Evolutionary conservation across 2,888 invertebrate species (phyloP).

Genomic region (Andricus quercusramuli): DNA sequence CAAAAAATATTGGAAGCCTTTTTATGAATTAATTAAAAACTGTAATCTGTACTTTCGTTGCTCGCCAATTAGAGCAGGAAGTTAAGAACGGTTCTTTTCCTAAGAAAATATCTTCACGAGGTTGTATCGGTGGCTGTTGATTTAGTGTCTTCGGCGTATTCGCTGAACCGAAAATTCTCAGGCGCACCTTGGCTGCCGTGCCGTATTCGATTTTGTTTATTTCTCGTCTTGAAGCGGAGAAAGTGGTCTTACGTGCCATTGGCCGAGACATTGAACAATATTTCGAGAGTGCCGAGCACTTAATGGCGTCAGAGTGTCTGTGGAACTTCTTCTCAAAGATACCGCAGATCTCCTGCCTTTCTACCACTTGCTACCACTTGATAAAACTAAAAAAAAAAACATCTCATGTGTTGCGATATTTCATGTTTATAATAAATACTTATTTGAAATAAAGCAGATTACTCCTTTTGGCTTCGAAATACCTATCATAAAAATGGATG

Average conservation of each 20-base stretch:
- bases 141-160: slow-evolving; percentile 39
- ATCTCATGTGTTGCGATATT: not conserved
- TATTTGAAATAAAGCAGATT: not conserved
- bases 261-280: slow-evolving; percentile 56
- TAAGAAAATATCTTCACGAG: slow-evolving; percentile 13
- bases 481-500: no score
- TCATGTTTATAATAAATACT: not conserved
- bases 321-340: slow-evolving; percentile 11
- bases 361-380: not conserved
- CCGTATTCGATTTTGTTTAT: slow-evolving; percentile 50
- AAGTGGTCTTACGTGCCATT: slow-evolving; percentile 46
- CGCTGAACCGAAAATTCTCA: slow-evolving; percentile 41
- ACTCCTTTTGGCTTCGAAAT: not conserved
- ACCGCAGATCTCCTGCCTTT: not conserved
- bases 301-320: slow-evolving; percentile 29
- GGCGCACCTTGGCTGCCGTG: slow-evolving; percentile 32
- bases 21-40: not conserved
- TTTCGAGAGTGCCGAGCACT: slow-evolving; percentile 44
- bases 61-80: not conserved
- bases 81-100: not conserved
- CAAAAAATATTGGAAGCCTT: not conserved
- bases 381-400: not conserved
- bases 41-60: not conserved
- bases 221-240: slow-evolving; percentile 50
- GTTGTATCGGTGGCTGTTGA: slow-evolving; percentile 30